A percentile compares a stretch with the other conserved stretches of the same genome.
Evolutionary conservation across 92 coral and sea anemone genomes (phyloP).

Genomic region (Pocillopora meandrina): DNA sequence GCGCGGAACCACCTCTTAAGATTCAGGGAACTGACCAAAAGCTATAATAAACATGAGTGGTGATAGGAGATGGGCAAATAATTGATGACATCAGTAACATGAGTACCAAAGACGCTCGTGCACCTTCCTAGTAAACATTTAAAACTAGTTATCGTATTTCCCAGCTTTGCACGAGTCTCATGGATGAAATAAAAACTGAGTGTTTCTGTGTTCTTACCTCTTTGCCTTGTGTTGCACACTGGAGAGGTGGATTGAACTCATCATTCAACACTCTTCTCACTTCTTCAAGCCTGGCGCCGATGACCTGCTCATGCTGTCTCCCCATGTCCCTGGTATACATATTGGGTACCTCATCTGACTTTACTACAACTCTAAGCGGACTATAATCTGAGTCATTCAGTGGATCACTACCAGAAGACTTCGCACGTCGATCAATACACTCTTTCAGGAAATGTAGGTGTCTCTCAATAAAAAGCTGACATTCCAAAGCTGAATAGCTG

Average conservation of each 20-base stretch:
- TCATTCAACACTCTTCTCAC: conserved; percentile 42
- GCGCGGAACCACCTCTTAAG: conserved; percentile 84
- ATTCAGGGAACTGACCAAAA: conserved; percentile 62
- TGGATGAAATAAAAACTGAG: too few relatives aligned
- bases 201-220: conserved; percentile 50
- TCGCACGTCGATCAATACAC: conserved; percentile 40
- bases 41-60: conserved; percentile 6
- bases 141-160: too few relatives aligned
- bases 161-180: too few relatives aligned
- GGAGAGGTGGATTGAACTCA: conserved; percentile 79
- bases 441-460: conserved; percentile 59
- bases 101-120: too few relatives aligned
- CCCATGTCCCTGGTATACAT: background rate
- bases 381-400: conserved; percentile 61
- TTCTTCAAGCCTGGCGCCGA: conserved; percentile 42
- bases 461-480: conserved; percentile 73
- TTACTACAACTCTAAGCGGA: conserved; percentile 53
- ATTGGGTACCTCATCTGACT: conserved; percentile 29
- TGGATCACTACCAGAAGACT: conserved; percentile 33
- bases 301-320: conserved; percentile 18
- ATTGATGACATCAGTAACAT: too few relatives aligned
- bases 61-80: too few relatives aligned
- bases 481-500: conserved; percentile 65
- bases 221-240: conserved; percentile 44
- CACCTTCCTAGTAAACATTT: too few relatives aligned